Conservation (phyloP, 2,113 vertebrate species). For the Sprattus sprattus region DNA sequence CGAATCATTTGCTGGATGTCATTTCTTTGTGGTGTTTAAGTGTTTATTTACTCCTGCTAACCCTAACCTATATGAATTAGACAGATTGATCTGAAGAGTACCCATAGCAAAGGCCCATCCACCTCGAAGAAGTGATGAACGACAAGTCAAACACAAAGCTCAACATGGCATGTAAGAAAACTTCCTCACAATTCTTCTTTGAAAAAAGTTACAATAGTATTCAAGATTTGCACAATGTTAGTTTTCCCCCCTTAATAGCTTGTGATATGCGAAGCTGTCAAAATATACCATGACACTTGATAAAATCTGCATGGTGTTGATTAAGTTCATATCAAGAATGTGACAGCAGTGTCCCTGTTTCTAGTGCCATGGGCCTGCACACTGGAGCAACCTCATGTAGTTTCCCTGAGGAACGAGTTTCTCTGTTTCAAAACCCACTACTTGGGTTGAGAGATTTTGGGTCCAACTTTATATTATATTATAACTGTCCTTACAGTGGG, state of each 20-base stretch:
- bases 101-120: slow-evolving; percentile 2
- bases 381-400: background rate
- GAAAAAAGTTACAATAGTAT: background rate
- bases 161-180: slow-evolving; percentile 44
- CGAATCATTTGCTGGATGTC: background rate
- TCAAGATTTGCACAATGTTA: slow-evolving; percentile 1
- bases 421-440: background rate
- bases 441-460: background rate
- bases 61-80: background rate
- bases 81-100: slow-evolving; percentile 18
- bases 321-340: background rate
- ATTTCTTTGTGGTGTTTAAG: background rate
- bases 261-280: background rate
- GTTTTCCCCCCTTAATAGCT: background rate
- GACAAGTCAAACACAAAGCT: background rate
- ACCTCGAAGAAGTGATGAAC: background rate
- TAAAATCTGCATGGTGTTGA: background rate
- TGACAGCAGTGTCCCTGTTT: background rate
- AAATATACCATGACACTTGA: background rate
- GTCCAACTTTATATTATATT: background rate
- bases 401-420: background rate
- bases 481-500: background rate
- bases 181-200: background rate
- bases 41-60: background rate
- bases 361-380: background rate